Percentiles rank a stretch among this genome's conserved stretches.
Conservation (phyloP, 2,888 invertebrate species). For the Euzophera pinguis region DNA sequence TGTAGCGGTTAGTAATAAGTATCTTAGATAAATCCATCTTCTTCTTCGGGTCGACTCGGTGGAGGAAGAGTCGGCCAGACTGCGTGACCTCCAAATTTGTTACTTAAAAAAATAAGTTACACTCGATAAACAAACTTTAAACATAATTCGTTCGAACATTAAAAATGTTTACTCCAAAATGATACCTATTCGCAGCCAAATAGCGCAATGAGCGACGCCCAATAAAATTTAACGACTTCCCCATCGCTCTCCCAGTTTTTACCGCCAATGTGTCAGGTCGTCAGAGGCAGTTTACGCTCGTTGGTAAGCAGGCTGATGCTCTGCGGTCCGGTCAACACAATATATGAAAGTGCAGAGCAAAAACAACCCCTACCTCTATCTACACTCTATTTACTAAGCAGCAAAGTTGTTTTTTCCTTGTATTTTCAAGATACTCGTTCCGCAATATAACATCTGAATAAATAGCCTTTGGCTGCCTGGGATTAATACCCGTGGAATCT, state of each 20-base stretch:
- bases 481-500: neutral
- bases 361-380: neutral
- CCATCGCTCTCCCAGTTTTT: conserved; percentile 3
- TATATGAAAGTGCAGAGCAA: conserved; percentile 1
- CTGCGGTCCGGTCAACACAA: neutral
- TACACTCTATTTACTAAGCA: neutral
- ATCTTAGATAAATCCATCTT: no score
- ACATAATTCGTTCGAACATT: neutral
- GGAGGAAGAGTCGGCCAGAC: no score
- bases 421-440: neutral
- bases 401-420: neutral
- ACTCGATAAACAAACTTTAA: no score
- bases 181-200: neutral
- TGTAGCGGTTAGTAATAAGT: no score
- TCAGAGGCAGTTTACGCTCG: neutral
- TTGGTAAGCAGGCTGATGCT: conserved; percentile 5
- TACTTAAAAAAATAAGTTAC: no score
- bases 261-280: neutral
- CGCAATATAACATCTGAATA: conserved; percentile 2
- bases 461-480: conserved; percentile 2
- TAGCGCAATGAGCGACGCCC: conserved; percentile 1
- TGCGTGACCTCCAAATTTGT: no score
- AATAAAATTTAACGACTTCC: neutral
- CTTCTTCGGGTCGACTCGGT: no score
- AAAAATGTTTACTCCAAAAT: neutral